Percentiles rank a stretch among this genome's conserved stretches.
phyloP scores from a whole-genome alignment of 2,888 invertebrate genomes.

The Scaptomyza caliginosa region DNA sequence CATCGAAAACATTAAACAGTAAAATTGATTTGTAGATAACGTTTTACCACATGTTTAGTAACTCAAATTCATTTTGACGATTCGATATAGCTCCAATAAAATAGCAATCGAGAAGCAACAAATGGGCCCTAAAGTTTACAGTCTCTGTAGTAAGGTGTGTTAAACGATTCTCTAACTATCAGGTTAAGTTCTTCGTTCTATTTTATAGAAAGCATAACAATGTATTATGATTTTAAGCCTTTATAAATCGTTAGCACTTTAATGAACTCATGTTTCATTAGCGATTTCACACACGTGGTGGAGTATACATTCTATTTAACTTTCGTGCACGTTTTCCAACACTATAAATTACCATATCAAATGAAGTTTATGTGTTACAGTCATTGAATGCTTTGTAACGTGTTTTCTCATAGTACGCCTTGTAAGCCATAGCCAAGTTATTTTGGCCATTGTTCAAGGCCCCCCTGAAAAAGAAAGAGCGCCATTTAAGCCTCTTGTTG shows the following conservation, averaged over 20 bases:
- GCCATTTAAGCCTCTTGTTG: constrained; percentile 75
- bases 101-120: no score
- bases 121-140: no score
- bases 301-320: not conserved
- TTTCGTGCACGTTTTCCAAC: constrained; percentile 39
- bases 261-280: constrained; percentile 18
- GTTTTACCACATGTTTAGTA: no score
- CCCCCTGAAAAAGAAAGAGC: constrained; percentile 47
- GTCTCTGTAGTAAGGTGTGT: no score
- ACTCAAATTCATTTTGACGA: no score
- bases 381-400: constrained; percentile 60
- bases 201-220: not conserved
- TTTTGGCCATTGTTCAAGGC: constrained; percentile 61
- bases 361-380: constrained; percentile 55
- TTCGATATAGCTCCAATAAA: no score
- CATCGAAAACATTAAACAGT: no score
- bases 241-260: not conserved
- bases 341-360: constrained; percentile 69
- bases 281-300: not conserved
- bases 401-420: constrained; percentile 44
- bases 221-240: not conserved
- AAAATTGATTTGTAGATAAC: no score
- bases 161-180: no score
- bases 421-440: constrained; percentile 41
- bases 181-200: no score